Conservation (phyloP, 2,888 invertebrate genomes). For the Corythucha ciliata region DNA sequence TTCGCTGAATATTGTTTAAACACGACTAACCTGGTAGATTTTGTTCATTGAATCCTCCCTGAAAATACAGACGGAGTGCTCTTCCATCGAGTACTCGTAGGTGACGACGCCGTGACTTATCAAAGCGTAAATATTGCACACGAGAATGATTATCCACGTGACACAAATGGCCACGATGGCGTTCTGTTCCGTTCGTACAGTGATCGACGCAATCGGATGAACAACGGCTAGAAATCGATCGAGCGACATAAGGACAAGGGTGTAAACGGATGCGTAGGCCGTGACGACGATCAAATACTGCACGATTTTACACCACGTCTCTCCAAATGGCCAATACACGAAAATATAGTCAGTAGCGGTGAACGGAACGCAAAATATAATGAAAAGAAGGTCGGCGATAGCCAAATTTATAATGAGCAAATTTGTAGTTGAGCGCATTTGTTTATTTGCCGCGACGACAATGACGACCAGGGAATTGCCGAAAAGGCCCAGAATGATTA, state of each 20-base stretch:
- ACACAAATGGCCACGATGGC: conserved; percentile 67
- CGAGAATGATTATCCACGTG: conserved; percentile 71
- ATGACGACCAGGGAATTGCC: conserved; percentile 79
- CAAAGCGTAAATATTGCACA: conserved; percentile 67
- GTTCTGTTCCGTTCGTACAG: conserved; percentile 65
- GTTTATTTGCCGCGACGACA: conserved; percentile 77
- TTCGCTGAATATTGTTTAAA: no score
- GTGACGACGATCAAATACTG: conserved; percentile 88
- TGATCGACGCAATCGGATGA: conserved; percentile 81
- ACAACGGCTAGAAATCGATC: conserved; percentile 89
- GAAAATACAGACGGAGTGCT: conserved; percentile 61
- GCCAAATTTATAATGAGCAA: conserved; percentile 83
- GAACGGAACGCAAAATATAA: conserved; percentile 88
- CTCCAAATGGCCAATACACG: conserved; percentile 83
- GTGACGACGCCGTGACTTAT: conserved; percentile 65
- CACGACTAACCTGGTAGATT: conserved; percentile 38
- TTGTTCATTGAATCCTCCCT: no score
- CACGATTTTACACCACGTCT: conserved; percentile 79
- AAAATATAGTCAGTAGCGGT: conserved; percentile 84
- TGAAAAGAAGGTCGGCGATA: conserved; percentile 81
- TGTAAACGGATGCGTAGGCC: conserved; percentile 88
- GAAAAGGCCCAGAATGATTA: conserved; percentile 75
- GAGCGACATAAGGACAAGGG: conserved; percentile 84
- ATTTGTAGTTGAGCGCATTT: conserved; percentile 90
- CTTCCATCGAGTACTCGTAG: conserved; percentile 52